Evolutionary conservation across 1,140 invertebrate genomes (phyloP).

Genomic region (Antheraea pernyi): DNA sequence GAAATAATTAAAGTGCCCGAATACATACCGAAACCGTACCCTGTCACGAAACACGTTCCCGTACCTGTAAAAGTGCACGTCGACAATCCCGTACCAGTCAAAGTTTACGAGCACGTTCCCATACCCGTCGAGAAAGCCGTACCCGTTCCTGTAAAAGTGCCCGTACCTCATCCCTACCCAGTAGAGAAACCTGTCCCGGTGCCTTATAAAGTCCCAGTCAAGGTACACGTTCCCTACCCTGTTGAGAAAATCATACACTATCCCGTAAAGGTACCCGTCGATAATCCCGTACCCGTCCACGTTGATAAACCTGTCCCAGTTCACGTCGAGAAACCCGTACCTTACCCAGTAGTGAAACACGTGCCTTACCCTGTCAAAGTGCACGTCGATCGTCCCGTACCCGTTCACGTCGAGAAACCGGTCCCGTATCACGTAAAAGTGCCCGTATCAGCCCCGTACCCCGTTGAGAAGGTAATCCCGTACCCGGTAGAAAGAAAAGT

Average conservation of each 20-base stretch:
- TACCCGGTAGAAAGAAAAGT: slow-evolving; percentile 82
- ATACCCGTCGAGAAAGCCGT: slow-evolving; percentile 84
- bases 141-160: slow-evolving; percentile 84
- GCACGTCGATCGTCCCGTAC: slow-evolving; percentile 81
- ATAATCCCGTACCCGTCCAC: slow-evolving; percentile 83
- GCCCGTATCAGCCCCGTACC: slow-evolving; percentile 80
- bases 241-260: slow-evolving; percentile 87
- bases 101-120: slow-evolving; percentile 83
- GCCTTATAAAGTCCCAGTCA: slow-evolving; percentile 85
- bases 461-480: slow-evolving; percentile 80
- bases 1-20: slow-evolving; percentile 6
- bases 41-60: slow-evolving; percentile 81
- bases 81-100: slow-evolving; percentile 82
- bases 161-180: slow-evolving; percentile 84
- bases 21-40: slow-evolving; percentile 48
- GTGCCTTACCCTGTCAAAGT: slow-evolving; percentile 83
- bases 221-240: slow-evolving; percentile 84
- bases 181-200: slow-evolving; percentile 85
- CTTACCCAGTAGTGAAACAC: slow-evolving; percentile 83
- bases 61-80: slow-evolving; percentile 81
- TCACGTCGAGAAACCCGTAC: slow-evolving; percentile 81
- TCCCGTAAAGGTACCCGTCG: slow-evolving; percentile 85
- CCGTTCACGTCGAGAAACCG: slow-evolving; percentile 80
- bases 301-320: slow-evolving; percentile 81
- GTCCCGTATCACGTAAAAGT: slow-evolving; percentile 81